A percentile compares a stretch with the other conserved stretches of the same genome.
phyloP scores from a whole-genome alignment of 2,888 invertebrate species.

The Troides oblongomaculatus region DNA sequence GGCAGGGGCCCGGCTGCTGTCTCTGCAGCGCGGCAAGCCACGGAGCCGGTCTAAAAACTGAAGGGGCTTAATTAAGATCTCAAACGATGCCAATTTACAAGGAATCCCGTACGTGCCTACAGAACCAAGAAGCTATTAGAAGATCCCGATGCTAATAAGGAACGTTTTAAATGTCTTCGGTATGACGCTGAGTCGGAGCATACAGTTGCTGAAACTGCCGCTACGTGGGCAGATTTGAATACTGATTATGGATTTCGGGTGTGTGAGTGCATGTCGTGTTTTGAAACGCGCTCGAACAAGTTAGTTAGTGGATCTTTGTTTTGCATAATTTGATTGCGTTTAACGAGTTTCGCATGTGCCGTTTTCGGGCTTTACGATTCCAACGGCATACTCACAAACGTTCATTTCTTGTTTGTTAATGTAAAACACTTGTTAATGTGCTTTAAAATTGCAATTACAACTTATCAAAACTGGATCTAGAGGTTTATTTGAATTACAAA shows the following conservation, averaged over 20 bases:
- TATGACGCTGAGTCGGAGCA: constrained; percentile 24
- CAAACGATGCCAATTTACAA: constrained; percentile 74
- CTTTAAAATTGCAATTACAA: too few species aligned
- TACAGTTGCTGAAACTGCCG: constrained; percentile 49
- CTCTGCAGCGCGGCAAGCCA: constrained; percentile 30
- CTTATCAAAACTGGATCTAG: too few species aligned
- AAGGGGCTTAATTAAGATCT: constrained; percentile 74
- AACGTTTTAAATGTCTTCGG: constrained; percentile 29
- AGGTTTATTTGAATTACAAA: too few species aligned
- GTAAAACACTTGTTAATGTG: neutral
- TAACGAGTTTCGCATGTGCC: constrained; percentile 38
- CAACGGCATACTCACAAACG: too few species aligned
- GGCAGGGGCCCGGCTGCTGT: constrained; percentile 22
- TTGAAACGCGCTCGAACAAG: constrained; percentile 39
- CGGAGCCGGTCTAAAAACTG: constrained; percentile 65
- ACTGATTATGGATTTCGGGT: constrained; percentile 43
- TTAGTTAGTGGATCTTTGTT: constrained; percentile 36
- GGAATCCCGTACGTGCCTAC: constrained; percentile 60
- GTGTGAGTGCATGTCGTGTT: constrained; percentile 44
- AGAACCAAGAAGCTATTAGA: constrained; percentile 61
- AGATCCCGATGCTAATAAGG: constrained; percentile 39
- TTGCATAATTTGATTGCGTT: constrained; percentile 36
- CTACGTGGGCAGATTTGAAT: constrained; percentile 57
- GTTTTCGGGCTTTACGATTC: constrained; percentile 12
- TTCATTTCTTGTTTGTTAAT: neutral